Percentiles rank a stretch among this genome's conserved stretches.
Evolutionary conservation across 2,113 vertebrate genomes (phyloP).

Genomic region (Rhea pennata): DNA sequence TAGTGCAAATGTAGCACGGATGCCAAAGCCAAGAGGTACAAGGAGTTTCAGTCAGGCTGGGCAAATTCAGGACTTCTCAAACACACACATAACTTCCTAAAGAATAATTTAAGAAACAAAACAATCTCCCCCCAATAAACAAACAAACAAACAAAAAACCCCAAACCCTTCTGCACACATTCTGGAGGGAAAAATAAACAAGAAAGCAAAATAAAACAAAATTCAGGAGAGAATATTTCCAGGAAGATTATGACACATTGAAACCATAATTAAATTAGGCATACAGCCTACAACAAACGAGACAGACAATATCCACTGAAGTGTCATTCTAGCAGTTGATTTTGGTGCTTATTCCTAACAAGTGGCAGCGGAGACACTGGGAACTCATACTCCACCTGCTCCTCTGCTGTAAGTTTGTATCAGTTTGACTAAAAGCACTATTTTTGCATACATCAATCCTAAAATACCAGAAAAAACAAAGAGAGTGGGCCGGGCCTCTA

Average conservation of each 20-base stretch:
- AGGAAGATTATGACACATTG: neutral
- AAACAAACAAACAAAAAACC: too few relatives aligned
- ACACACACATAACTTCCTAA: neutral
- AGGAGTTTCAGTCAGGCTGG: neutral
- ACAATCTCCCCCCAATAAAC: neutral
- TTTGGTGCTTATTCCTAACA: neutral
- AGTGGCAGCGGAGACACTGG: neutral
- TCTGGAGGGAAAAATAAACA: neutral
- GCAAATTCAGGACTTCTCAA: neutral
- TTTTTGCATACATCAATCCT: neutral
- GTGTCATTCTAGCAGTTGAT: neutral
- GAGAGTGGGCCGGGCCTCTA: neutral
- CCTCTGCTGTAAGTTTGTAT: neutral
- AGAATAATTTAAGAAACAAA: neutral
- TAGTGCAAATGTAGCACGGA: neutral
- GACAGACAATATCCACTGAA: neutral
- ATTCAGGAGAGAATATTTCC: neutral
- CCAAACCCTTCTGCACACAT: too few relatives aligned
- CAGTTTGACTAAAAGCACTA: neutral
- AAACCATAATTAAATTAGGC: neutral
- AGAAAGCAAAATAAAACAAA: neutral
- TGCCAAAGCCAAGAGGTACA: neutral
- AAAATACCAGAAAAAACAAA: neutral
- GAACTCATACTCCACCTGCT: neutral
- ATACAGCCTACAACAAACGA: too few relatives aligned